These are phyloP conservation scores for Rhabditophanes sp. DNA, from an alignment of 2,888 invertebrate species.

Conservation along the genomic window DNA sequence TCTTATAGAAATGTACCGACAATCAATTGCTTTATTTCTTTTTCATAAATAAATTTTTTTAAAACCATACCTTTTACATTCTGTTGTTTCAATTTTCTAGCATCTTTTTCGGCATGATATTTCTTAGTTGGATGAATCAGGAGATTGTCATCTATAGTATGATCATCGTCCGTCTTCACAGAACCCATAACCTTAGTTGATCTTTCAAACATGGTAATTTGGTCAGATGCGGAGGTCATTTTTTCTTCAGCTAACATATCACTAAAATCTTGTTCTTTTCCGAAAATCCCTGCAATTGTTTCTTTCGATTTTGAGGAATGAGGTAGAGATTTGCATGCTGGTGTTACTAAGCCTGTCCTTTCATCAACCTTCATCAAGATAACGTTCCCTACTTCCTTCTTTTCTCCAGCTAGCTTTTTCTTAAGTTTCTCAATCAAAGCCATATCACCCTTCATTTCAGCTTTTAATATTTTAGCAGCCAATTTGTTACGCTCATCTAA, in stretches of 20 bases:
- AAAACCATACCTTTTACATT: slow-evolving; percentile 18
- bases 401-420: slow-evolving; percentile 58
- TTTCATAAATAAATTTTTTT: background rate
- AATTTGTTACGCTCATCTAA: slow-evolving; percentile 71
- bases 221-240: slow-evolving; percentile 61
- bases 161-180: slow-evolving; percentile 25
- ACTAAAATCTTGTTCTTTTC: slow-evolving; percentile 18
- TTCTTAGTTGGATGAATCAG: slow-evolving; percentile 11
- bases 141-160: slow-evolving; percentile 31
- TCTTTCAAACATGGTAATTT: slow-evolving; percentile 59
- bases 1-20: slow-evolving; percentile 1
- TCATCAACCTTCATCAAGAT: slow-evolving; percentile 17
- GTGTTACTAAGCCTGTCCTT: slow-evolving; percentile 13
- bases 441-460: slow-evolving; percentile 74
- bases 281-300: slow-evolving; percentile 23
- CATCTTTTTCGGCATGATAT: slow-evolving; percentile 28
- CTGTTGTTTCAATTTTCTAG: slow-evolving; percentile 12
- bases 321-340: slow-evolving; percentile 6
- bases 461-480: slow-evolving; percentile 75
- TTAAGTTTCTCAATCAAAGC: slow-evolving; percentile 59
- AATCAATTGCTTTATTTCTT: slow-evolving; percentile 2
- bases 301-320: slow-evolving; percentile 2
- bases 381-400: slow-evolving; percentile 37
- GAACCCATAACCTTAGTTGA: slow-evolving; percentile 20
- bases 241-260: slow-evolving; percentile 55